phyloP scores from a whole-genome alignment of 2,113 vertebrate genomes.

The Toxotes jaculatrix region DNA sequence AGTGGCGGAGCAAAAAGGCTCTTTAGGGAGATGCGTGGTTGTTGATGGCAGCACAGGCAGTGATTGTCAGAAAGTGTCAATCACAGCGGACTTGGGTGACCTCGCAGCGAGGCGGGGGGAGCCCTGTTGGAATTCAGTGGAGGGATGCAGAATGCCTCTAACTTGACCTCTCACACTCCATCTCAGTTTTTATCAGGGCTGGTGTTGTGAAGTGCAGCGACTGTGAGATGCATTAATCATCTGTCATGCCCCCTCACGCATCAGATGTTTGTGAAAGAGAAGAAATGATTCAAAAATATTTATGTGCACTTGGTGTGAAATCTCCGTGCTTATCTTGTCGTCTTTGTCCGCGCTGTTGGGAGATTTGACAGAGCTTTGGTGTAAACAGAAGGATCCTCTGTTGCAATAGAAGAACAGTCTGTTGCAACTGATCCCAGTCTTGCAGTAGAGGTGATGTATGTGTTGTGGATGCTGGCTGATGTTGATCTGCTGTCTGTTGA shows the following conservation, averaged over 20 bases:
- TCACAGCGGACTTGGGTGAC: conserved; percentile 57
- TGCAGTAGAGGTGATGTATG: conserved; percentile 27
- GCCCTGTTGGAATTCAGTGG: conserved; percentile 61
- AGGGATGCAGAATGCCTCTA: conserved; percentile 59
- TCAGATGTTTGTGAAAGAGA: conserved; percentile 16
- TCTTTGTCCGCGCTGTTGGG: conserved; percentile 42
- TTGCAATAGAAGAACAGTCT: conserved; percentile 28
- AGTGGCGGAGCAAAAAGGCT: conserved; percentile 52
- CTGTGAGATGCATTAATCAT: conserved; percentile 66
- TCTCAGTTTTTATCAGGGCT: conserved; percentile 57
- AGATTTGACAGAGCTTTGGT: conserved; percentile 50
- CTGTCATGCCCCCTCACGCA: not conserved
- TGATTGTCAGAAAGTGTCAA: conserved; percentile 67
- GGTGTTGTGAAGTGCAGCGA: conserved; percentile 45
- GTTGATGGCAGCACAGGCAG: conserved; percentile 49
- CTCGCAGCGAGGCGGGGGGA: conserved; percentile 10
- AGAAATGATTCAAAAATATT: conserved; percentile 39
- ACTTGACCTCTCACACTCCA: conserved; percentile 71
- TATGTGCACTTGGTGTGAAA: conserved; percentile 28
- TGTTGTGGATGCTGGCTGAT: conserved; percentile 28
- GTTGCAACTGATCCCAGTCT: conserved; percentile 16
- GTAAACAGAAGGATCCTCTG: conserved; percentile 49
- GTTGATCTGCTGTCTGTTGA: conserved; percentile 24
- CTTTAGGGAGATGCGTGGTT: conserved; percentile 41
- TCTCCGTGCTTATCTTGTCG: conserved; percentile 45